phyloP scores from a whole-genome alignment of 1,140 invertebrate species.

The Ephestia elutella region DNA sequence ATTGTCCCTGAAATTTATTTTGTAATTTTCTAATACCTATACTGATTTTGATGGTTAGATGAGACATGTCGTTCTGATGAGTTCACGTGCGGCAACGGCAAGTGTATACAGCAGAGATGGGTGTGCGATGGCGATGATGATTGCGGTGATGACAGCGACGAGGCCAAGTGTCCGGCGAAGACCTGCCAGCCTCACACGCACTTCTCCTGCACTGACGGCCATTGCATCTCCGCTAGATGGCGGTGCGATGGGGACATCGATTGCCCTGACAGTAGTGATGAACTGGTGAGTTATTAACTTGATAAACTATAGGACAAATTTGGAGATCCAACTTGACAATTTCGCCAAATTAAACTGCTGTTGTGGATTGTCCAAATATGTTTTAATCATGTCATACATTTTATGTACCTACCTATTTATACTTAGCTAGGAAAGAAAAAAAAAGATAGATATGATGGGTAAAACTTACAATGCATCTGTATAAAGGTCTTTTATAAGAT shows the following conservation, averaged over 20 bases:
- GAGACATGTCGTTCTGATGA: slow-evolving; percentile 91
- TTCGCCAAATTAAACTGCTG: too few species aligned
- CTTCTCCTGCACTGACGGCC: slow-evolving; percentile 81
- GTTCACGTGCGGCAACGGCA: slow-evolving; percentile 91
- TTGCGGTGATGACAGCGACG: slow-evolving; percentile 88
- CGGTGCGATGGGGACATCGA: slow-evolving; percentile 91
- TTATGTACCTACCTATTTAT: too few species aligned
- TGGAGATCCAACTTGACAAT: too few species aligned
- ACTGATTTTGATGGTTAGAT: slow-evolving; percentile 73
- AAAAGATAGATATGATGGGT: too few species aligned
- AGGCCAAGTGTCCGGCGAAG: slow-evolving; percentile 81
- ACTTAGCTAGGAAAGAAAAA: too few species aligned
- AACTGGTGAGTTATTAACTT: slow-evolving; percentile 77
- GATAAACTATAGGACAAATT: not conserved
- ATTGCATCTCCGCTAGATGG: slow-evolving; percentile 84
- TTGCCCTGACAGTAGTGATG: slow-evolving; percentile 87
- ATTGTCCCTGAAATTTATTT: not conserved
- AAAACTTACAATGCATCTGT: not conserved
- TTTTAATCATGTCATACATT: too few species aligned
- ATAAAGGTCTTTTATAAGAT: too few species aligned
- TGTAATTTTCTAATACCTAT: not conserved
- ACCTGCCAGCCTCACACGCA: slow-evolving; percentile 81
- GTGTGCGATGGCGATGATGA: slow-evolving; percentile 92
- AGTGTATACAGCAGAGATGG: slow-evolving; percentile 91
- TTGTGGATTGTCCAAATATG: too few species aligned